Base-by-base conservation (phyloP, 2,113 vertebrate genomes). In the Pachyramphus minor region DNA sequence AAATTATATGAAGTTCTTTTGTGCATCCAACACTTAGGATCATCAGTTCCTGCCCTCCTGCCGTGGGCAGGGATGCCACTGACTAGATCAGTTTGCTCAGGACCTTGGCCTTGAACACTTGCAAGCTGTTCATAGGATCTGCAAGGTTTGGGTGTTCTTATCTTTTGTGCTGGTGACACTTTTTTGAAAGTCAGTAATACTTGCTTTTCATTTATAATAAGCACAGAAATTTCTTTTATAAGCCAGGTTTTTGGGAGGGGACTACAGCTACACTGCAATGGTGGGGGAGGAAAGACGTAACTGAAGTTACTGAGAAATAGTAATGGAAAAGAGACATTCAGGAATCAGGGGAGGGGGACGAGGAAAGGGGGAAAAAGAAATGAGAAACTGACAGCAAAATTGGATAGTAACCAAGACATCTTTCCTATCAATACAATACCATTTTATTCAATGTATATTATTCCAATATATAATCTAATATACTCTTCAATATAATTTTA, bases 341-440 rank as follows among this genome's bases (percentile, higher is more conserved):
- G 35, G 17, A 93, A 55, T 55, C 16, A 12, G 15, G 18, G 9
- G 1, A 3, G 0, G 6, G 2, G 13, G 6, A 14, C 2, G 5
- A 2, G 27, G 8, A 8, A 7, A 9, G 8, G 6, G 6, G 8
- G 3, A 5, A 67, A 22, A 37, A 79, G 0, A 80, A 84, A 67
- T 5, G 13, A 75, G 41, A 60, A 11, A 52, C 17, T 73, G 55
- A 53, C 16, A 86, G 21, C 15, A 90, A 88, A 89, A 67, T 4
- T 74, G 12, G 13, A 16, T 79, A 23, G 21, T n/a, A 87, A 79
- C 69, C 0, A 1, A 83, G n/a, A 55, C 25, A 80, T 12, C 20
- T 63, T 24, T 55, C 15, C 14, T 49, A 63, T 55, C 25, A 69
- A 52, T 73, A 37, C 10, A 14, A 14, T 58, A 52, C 15, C 1